Evolutionary conservation across 2,797 vertebrate genomes (phyloP).

Genomic region (Pipistrellus pipistrellus): DNA sequence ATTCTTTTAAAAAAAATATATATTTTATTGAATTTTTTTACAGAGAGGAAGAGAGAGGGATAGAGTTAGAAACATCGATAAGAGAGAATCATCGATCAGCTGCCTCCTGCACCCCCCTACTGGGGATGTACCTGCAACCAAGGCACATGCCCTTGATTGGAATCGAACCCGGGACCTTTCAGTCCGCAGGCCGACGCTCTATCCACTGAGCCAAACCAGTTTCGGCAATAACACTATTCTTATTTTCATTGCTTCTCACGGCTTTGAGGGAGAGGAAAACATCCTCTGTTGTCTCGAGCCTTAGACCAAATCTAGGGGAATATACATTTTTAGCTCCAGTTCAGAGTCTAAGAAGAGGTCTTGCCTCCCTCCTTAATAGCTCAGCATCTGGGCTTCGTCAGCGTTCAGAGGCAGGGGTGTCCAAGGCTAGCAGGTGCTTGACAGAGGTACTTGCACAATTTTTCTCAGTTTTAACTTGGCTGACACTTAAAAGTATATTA

Average conservation of each 20-base stretch:
- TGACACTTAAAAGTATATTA: slow-evolving; percentile 60
- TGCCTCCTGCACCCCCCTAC: too few relatives aligned
- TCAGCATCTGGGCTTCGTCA: slow-evolving; percentile 67
- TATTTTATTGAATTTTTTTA: too few relatives aligned
- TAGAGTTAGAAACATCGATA: too few relatives aligned
- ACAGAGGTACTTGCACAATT: slow-evolving; percentile 49
- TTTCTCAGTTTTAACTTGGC: slow-evolving; percentile 65
- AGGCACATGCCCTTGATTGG: too few relatives aligned
- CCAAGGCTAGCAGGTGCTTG: slow-evolving; percentile 4
- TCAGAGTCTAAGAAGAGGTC: slow-evolving; percentile 10
- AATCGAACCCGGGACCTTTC: too few relatives aligned
- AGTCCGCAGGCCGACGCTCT: too few relatives aligned
- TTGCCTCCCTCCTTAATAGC: slow-evolving; percentile 32
- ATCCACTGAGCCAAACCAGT: too few relatives aligned
- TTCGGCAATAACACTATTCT: not conserved
- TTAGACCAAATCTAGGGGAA: not conserved
- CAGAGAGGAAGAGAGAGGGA: too few relatives aligned
- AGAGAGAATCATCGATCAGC: too few relatives aligned
- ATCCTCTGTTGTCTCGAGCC: slow-evolving; percentile 21
- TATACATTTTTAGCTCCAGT: not conserved
- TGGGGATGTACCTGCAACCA: too few relatives aligned
- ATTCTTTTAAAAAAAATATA: not conserved
- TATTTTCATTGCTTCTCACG: not conserved
- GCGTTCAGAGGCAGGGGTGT: not conserved
- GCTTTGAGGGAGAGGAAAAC: slow-evolving; percentile 44